A percentile compares a stretch with the other conserved stretches of the same genome.
Evolutionary conservation across 2,797 vertebrate species (phyloP).

Genomic region (Centroberyx gerrardi): DNA sequence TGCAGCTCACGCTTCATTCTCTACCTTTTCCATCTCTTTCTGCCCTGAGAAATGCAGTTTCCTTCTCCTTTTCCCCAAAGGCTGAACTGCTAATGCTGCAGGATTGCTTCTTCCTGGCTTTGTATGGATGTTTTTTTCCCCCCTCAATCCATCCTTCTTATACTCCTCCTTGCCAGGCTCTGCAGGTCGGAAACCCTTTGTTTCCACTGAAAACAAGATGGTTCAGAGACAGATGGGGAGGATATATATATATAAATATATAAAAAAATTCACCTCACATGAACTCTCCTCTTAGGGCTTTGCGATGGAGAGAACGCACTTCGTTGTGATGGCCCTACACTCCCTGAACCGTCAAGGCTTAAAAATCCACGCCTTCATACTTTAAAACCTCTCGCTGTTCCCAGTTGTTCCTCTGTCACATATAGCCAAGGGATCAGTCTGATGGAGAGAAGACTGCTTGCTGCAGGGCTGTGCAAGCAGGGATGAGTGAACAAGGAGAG

Average conservation of each 20-base stretch:
- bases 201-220: neutral
- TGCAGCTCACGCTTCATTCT: slow-evolving; percentile 29
- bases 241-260: neutral
- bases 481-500: slow-evolving; percentile 6
- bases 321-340: neutral
- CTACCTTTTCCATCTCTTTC: slow-evolving; percentile 2
- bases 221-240: neutral
- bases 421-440: neutral
- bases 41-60: slow-evolving; percentile 10
- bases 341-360: neutral
- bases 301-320: neutral
- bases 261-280: neutral
- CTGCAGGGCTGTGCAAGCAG: slow-evolving; percentile 29
- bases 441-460: slow-evolving; percentile 5
- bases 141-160: neutral
- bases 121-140: neutral
- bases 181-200: slow-evolving; percentile 1
- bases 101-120: neutral
- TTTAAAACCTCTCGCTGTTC: slow-evolving; percentile 1
- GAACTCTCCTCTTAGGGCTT: neutral
- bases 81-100: neutral
- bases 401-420: neutral
- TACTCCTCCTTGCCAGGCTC: neutral
- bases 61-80: neutral
- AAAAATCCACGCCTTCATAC: slow-evolving; percentile 1